A percentile compares a stretch with the other conserved stretches of the same genome.
Evolutionary conservation across 2,888 invertebrate species (phyloP).

Genomic region (Adelognathus sp.): DNA sequence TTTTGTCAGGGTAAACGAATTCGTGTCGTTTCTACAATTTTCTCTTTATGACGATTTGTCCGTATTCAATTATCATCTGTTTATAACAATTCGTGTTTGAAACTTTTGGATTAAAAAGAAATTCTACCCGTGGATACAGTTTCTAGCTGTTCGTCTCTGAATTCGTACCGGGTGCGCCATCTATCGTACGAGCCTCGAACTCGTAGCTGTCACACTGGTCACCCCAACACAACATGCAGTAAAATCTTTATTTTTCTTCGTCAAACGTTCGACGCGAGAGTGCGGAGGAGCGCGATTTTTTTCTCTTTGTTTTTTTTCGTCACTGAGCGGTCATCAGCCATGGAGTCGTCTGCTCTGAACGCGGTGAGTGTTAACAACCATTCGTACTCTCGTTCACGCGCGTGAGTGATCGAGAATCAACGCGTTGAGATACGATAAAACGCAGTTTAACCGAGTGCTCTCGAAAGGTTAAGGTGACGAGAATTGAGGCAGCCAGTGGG

Average conservation of each 20-base stretch:
- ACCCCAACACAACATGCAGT: neutral
- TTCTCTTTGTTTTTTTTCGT: conserved; percentile 53
- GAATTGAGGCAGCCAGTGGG: neutral
- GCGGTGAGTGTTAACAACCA: conserved; percentile 63
- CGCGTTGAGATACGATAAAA: neutral
- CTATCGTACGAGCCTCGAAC: neutral
- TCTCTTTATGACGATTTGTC: too few species aligned
- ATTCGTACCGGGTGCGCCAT: conserved; percentile 1
- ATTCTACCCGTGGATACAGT: too few species aligned
- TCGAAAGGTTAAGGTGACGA: neutral
- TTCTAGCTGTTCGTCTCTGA: too few species aligned
- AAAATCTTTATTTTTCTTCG: conserved; percentile 11
- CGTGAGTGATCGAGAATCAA: neutral
- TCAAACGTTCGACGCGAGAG: conserved; percentile 28
- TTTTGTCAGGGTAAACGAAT: too few species aligned
- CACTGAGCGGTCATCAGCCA: conserved; percentile 67
- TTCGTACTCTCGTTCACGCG: neutral
- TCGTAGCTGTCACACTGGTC: neutral
- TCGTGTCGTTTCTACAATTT: too few species aligned
- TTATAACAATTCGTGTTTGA: too few species aligned
- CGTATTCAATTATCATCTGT: too few species aligned
- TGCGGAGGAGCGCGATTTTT: conserved; percentile 3
- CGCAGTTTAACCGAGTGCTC: neutral
- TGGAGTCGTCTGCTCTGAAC: conserved; percentile 75
- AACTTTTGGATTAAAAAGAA: too few species aligned